A percentile compares a stretch with the other conserved stretches of the same genome.
These are phyloP conservation scores for Pardalotus punctatus DNA, from an alignment of 2,113 vertebrate genomes.

Conservation along the genomic window DNA sequence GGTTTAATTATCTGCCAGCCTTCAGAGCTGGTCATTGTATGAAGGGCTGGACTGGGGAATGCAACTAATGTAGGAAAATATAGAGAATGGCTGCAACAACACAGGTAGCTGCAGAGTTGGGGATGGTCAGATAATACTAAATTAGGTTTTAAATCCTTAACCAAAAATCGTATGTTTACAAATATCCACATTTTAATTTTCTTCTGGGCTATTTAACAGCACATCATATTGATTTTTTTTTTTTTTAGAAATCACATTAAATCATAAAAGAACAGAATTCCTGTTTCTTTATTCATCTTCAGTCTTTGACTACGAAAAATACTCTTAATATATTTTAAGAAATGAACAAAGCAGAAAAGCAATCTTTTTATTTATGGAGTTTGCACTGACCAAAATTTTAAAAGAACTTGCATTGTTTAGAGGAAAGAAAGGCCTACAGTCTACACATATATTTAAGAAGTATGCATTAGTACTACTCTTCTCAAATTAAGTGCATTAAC, in stretches of 20 bases:
- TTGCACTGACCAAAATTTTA: background rate
- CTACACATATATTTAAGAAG: background rate
- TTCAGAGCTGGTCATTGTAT: background rate
- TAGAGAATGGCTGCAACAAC: background rate
- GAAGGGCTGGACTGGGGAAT: background rate
- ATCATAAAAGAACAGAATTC: background rate
- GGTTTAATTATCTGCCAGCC: background rate
- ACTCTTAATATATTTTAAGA: background rate
- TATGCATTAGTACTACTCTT: background rate
- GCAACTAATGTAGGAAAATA: background rate
- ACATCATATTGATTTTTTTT: background rate
- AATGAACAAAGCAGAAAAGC: background rate
- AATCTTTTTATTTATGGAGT: background rate
- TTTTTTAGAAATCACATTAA: background rate
- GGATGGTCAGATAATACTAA: background rate
- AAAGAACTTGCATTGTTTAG: background rate
- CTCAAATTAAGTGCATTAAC: slow-evolving; percentile 6
- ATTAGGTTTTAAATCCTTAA: background rate
- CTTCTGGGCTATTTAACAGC: background rate
- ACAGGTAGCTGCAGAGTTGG: background rate
- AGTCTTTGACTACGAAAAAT: background rate
- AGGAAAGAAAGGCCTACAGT: background rate
- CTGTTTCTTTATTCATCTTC: background rate
- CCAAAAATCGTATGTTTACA: background rate
- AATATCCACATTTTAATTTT: background rate